Evolutionary conservation across 2,888 invertebrate genomes (phyloP), one percentile per base, ranked within the genome.

Genomic region (Lithophane semibrunnea): DNA sequence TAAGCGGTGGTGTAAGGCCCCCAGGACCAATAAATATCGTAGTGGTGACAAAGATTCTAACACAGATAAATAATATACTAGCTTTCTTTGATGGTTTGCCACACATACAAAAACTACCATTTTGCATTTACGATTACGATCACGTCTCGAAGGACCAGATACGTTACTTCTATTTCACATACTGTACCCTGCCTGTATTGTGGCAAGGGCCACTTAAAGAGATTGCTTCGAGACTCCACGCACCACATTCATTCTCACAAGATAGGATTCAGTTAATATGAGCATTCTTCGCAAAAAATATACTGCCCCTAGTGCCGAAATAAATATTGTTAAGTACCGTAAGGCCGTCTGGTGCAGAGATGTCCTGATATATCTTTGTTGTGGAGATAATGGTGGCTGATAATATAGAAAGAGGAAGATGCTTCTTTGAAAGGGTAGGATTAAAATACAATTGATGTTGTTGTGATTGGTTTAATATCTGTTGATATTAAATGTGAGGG

Each of bases 231-330:
- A 91, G 92, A 93, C 91, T 91, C 89, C 88, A 89, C 91, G 89
- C 84, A 88, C 85, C 88, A 88, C 92, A 92, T 92, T 92, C 91
- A 92, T 92, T 92, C 90, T 91, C 88, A 85, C 87, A 86, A 92
- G 92, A 94, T 93, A 92, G 92, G 90, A 92, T 93, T 91, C 92
- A 91, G 93, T 94, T 93, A 94, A 94, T 94, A 94, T 93, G 92
- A 93, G 91, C 91, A 93, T 93, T 93, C 92, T 92, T 90, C 89
- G 88, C 90, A 88, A 88, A 92, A 92, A 91, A 92, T 92, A 92
- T 92, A 92, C 90, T 90, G 91, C 88, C 92, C 91, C 88, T 90
- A 90, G 91, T 91, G 91, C 90, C 90, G 91, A 93, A 94, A 95
- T 95, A 95, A 95, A 94, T 94, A 94, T 93, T 90, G 91, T 90